Conservation (phyloP, 2,888 invertebrate species). For the Sphaeridia pumilis region DNA sequence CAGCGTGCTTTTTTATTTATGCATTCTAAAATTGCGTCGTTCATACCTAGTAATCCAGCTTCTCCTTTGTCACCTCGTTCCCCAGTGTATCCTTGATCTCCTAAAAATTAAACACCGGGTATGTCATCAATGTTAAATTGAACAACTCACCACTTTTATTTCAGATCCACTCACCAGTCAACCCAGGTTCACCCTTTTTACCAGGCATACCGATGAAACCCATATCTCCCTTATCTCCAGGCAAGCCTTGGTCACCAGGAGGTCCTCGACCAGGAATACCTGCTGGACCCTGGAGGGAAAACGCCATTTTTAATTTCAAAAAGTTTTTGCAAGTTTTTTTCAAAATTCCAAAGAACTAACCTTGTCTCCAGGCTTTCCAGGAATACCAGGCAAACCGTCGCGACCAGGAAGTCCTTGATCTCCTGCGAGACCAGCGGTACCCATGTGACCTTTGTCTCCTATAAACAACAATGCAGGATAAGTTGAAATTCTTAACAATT, state of each 20-base stretch:
- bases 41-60: too few relatives aligned
- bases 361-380: constrained; percentile 44
- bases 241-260: constrained; percentile 47
- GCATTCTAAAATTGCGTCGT: too few relatives aligned
- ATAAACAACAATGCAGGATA: too few relatives aligned
- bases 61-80: constrained; percentile 58
- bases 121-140: too few relatives aligned
- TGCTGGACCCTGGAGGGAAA: constrained; percentile 36
- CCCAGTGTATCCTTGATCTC: constrained; percentile 60
- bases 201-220: constrained; percentile 33
- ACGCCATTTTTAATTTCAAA: too few relatives aligned
- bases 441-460: constrained; percentile 29
- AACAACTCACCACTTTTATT: too few relatives aligned
- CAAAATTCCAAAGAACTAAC: too few relatives aligned
- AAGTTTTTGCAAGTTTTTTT: too few relatives aligned
- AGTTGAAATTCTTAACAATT: too few relatives aligned
- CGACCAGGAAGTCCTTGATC: constrained; percentile 51
- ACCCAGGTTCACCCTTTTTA: constrained; percentile 24
- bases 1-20: too few relatives aligned
- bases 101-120: too few relatives aligned
- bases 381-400: constrained; percentile 48
- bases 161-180: constrained; percentile 22
- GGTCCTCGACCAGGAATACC: constrained; percentile 58
- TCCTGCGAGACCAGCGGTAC: constrained; percentile 55
- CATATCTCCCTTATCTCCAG: constrained; percentile 42